These are phyloP conservation scores for Chlorospingus flavigularis DNA, from an alignment of 2,797 vertebrate genomes.

Conservation along the genomic window DNA sequence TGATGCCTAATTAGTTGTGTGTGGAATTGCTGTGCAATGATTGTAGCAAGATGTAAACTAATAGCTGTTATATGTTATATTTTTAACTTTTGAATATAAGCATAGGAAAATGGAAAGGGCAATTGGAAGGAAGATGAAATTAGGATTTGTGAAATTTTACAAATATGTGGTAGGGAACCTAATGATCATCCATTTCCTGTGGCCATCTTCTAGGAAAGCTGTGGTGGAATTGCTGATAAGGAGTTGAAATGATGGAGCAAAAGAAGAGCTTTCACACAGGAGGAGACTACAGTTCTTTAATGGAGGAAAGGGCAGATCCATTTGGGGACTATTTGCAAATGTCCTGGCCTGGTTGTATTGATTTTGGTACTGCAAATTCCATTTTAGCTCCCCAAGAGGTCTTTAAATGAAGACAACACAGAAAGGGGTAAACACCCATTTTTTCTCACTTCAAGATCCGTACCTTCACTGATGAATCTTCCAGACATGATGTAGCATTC, in stretches of 20 bases:
- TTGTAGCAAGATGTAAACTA: neutral
- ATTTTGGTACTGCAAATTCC: neutral
- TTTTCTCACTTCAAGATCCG: neutral
- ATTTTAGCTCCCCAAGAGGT: neutral
- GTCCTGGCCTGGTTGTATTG: neutral
- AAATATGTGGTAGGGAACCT: neutral
- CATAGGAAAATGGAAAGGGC: neutral
- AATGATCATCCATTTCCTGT: neutral
- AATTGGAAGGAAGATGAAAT: neutral
- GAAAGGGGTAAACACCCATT: rapidly evolving
- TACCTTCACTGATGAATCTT: neutral
- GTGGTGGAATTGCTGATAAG: neutral
- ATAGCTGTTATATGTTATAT: neutral
- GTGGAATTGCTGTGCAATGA: neutral
- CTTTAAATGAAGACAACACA: neutral
- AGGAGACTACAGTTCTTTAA: neutral
- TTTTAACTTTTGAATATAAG: neutral
- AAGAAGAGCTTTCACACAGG: neutral
- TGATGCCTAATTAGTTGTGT: neutral
- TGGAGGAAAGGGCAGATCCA: neutral
- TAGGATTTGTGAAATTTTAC: neutral
- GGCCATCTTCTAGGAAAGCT: neutral
- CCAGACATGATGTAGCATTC: neutral
- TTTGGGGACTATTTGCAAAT: neutral
- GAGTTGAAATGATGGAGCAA: neutral